Evolutionary conservation across 2,113 vertebrate species (phyloP).

Genomic region (Synchiropus splendidus): DNA sequence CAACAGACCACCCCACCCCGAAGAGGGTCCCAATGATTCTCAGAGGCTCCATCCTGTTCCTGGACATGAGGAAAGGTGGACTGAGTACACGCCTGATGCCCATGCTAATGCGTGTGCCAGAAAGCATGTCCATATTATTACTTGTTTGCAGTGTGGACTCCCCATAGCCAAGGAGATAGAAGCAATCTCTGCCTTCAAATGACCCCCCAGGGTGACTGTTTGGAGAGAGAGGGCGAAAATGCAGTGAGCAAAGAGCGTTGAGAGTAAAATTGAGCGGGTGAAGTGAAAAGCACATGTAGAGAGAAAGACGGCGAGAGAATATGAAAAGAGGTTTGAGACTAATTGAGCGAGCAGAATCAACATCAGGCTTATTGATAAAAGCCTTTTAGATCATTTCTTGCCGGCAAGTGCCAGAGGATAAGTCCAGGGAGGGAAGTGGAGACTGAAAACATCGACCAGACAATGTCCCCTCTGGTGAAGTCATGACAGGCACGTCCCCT

Average conservation of each 20-base stretch:
- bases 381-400: slow-evolving; percentile 25
- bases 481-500: slow-evolving; percentile 18
- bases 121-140: slow-evolving; percentile 35
- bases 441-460: slow-evolving; percentile 16
- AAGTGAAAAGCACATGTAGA: slow-evolving; percentile 9
- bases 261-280: slow-evolving; percentile 7
- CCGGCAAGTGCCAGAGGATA: slow-evolving; percentile 17
- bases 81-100: too few relatives aligned
- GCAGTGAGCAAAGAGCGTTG: slow-evolving; percentile 33
- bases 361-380: slow-evolving; percentile 27
- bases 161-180: too few relatives aligned
- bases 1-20: too few relatives aligned
- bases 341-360: slow-evolving; percentile 13
- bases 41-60: slow-evolving; percentile 31
- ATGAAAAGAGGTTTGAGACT: slow-evolving; percentile 5
- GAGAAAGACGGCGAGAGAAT: slow-evolving; percentile 7
- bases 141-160: slow-evolving; percentile 26
- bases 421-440: slow-evolving; percentile 15
- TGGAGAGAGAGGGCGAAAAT: too few relatives aligned
- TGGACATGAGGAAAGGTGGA: slow-evolving; percentile 13
- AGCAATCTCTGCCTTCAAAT: too few relatives aligned
- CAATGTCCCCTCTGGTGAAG: slow-evolving; percentile 20
- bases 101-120: neutral
- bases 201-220: too few relatives aligned
- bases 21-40: too few relatives aligned